These are phyloP conservation scores for Hemitrygon akajei DNA, from an alignment of 2,797 vertebrate species.

Conservation along the genomic window DNA sequence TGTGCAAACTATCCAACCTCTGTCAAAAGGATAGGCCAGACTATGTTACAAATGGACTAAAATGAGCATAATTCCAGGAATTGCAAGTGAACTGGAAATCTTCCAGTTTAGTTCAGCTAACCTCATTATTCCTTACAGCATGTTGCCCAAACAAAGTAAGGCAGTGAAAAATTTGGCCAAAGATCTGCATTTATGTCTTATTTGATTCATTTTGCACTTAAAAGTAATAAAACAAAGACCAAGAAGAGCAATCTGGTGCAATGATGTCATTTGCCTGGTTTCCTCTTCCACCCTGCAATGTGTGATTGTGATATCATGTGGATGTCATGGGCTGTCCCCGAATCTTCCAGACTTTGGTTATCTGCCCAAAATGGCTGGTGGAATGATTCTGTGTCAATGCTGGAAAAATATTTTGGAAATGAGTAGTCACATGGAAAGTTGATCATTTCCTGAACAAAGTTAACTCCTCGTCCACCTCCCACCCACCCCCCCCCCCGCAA, in stretches of 20 bases:
- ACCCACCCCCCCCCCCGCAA: too few relatives aligned
- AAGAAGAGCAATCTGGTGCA: not conserved
- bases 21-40: not conserved
- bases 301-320: conserved; percentile 21
- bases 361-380: conserved; percentile 33
- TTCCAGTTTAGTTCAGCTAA: not conserved
- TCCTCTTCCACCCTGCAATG: not conserved
- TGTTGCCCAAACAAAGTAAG: not conserved
- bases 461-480: not conserved
- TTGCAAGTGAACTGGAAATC: not conserved
- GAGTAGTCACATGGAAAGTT: conserved; percentile 26
- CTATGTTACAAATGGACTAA: not conserved
- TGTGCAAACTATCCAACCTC: not conserved
- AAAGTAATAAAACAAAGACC: not conserved
- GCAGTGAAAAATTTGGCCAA: not conserved
- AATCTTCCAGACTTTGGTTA: conserved; percentile 22
- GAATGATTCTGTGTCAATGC: conserved; percentile 1
- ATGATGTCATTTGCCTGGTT: not conserved
- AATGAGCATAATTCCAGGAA: not conserved
- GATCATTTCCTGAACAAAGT: conserved; percentile 26
- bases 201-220: not conserved
- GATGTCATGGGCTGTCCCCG: not conserved
- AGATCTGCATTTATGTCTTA: not conserved
- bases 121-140: not conserved
- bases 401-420: conserved; percentile 31